Base-by-base conservation (phyloP, 2,113 vertebrate genomes). In the Anhinga rufa region DNA sequence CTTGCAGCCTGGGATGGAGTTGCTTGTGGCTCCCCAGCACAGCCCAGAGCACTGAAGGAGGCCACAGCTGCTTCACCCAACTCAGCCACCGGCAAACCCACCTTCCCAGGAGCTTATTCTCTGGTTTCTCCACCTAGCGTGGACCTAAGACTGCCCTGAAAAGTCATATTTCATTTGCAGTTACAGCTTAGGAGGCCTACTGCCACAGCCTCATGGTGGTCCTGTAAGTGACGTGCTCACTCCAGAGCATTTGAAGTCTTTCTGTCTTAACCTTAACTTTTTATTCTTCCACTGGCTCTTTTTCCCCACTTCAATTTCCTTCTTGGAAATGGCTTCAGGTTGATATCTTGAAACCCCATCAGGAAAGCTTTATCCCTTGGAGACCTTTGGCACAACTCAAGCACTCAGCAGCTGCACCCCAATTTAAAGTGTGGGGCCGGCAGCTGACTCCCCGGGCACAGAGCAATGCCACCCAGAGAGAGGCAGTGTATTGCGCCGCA, bases 401-500 rank as follows among this genome's bases (percentile, higher is more conserved):
- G 19, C n/a, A 17, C 28, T 74, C 61, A 34, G 48, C 48, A 52
- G 66, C 54, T 46, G 36, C 58, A 38, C 21, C 18, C 36, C 36
- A 42, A 1, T 32, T 51, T 55, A 21, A 61, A 57, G 54, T 2
- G 7, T 32, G 1, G 1, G 51, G 77, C 44, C 1, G 2, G 64
- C 10, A 52, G 38, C 55, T 15, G 21, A 9, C 52, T 57, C 38
- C 40, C 29, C 1, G 0, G 49, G 26, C 57, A 31, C 12, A 11
- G 29, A 2, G 44, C 52, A 24, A 22, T 26, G 32, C 52, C 68
- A 54, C 28, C 6, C 1, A 0, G 44, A 46, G 40, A 60, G 7
- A 32, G n/a, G 42, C 2, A 2, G 17, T 26, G 19, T 5, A 8
- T 44, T 2, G 7, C 29, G n/a, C 60, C 7, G 2, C 25, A 19